These are phyloP conservation scores for Neogale vison DNA, from an alignment of 2,113 vertebrate genomes.

Conservation along the genomic window DNA sequence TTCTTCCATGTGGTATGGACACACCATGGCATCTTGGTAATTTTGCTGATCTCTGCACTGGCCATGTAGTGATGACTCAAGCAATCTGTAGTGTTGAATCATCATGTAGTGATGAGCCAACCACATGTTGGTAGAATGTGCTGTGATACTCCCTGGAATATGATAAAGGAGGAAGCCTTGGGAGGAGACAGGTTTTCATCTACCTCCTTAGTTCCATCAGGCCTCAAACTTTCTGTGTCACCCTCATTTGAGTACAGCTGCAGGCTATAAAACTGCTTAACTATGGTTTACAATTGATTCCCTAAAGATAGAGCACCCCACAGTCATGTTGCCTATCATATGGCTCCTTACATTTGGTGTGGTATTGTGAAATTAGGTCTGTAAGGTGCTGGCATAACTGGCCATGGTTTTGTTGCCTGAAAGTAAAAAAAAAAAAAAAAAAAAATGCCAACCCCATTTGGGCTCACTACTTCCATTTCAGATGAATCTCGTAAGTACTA, in stretches of 20 bases:
- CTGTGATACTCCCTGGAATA: rapidly evolving
- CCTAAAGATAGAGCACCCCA: rapidly evolving
- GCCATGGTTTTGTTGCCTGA: not conserved
- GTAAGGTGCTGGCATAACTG: not conserved
- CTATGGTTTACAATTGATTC: not conserved
- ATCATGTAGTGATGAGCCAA: not conserved
- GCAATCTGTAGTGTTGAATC: no score
- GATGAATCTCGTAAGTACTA: rapidly evolving
- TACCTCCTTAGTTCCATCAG: not conserved
- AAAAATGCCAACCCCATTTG: not conserved
- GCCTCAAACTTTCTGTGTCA: not conserved
- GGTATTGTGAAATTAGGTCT: rapidly evolving
- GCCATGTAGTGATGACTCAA: not conserved
- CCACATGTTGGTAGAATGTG: no score
- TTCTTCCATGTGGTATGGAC: no score
- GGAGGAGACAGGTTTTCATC: not conserved
- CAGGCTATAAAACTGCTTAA: not conserved
- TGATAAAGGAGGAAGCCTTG: rapidly evolving
- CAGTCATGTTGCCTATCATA: rapidly evolving
- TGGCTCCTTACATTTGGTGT: not conserved
- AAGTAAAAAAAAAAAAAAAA: no score
- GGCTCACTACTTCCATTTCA: not conserved
- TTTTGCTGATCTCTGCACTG: not conserved
- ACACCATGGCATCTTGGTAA: rapidly evolving
- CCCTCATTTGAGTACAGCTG: not conserved